phyloP scores from a whole-genome alignment of 2,113 vertebrate species.

The Thamnophis sirtalis region DNA sequence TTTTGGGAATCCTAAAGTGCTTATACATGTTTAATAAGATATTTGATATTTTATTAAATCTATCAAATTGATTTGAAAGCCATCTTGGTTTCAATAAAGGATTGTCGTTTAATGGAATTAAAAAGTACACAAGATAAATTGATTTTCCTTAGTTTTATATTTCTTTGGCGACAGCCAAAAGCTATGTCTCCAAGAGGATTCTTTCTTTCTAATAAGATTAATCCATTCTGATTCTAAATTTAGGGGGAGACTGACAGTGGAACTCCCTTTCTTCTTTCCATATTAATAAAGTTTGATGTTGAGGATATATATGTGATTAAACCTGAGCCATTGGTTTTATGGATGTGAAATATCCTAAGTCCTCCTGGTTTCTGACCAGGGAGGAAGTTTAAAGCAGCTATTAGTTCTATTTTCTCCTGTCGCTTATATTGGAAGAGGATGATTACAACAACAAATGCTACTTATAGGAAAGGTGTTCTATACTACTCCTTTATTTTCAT shows the following conservation, averaged over 20 bases:
- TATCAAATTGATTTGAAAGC: not conserved
- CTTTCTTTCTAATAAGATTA: not conserved
- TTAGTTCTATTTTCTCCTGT: not conserved
- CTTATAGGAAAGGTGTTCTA: not conserved
- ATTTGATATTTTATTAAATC: not conserved
- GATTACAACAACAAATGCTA: not conserved
- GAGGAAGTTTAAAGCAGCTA: not conserved
- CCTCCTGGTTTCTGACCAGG: not conserved
- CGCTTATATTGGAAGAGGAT: not conserved
- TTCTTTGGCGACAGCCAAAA: not conserved
- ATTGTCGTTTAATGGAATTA: not conserved
- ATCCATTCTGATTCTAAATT: not conserved
- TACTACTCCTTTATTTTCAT: not conserved
- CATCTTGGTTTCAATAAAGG: not conserved
- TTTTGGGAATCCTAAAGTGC: not conserved
- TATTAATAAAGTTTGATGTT: not conserved
- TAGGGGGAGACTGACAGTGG: not conserved
- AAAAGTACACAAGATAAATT: not conserved
- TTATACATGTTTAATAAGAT: not conserved
- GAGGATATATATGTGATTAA: not conserved
- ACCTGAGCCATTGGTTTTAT: not conserved
- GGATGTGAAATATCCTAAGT: not conserved
- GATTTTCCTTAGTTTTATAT: not conserved
- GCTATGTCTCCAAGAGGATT: not conserved
- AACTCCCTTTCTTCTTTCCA: not conserved